Evolutionary conservation across 2,888 invertebrate species (phyloP).

Genomic region (Ptilodon capucinus): DNA sequence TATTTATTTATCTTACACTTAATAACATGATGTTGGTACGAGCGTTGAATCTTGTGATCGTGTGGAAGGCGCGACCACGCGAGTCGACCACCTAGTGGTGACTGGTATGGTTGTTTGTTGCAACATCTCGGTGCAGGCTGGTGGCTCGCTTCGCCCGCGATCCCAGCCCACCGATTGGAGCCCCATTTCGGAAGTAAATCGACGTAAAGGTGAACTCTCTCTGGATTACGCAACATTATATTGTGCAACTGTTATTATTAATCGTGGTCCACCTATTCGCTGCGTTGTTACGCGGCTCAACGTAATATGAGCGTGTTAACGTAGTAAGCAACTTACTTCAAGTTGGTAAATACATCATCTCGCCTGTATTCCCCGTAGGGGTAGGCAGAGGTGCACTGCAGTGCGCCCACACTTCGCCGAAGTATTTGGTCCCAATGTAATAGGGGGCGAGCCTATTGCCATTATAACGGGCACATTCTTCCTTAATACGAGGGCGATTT

Average conservation of each 20-base stretch:
- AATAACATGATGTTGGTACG: slow-evolving; percentile 35
- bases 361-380: too few relatives aligned
- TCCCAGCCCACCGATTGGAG: slow-evolving; percentile 36
- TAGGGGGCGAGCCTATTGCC: too few relatives aligned
- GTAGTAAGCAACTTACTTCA: not conserved
- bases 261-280: slow-evolving; percentile 11
- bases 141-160: slow-evolving; percentile 19
- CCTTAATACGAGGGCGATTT: too few relatives aligned
- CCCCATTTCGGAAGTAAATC: slow-evolving; percentile 70
- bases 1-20: slow-evolving; percentile 10
- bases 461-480: too few relatives aligned
- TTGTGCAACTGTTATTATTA: slow-evolving; percentile 55
- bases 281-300: slow-evolving; percentile 7
- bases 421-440: too few relatives aligned
- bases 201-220: slow-evolving; percentile 59
- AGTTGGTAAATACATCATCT: too few relatives aligned
- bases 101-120: slow-evolving; percentile 56
- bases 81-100: slow-evolving; percentile 66
- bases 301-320: not conserved
- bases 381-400: too few relatives aligned
- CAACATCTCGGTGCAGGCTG: slow-evolving; percentile 45
- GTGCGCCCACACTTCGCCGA: too few relatives aligned
- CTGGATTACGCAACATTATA: slow-evolving; percentile 61
- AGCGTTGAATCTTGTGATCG: slow-evolving; percentile 14
- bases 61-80: slow-evolving; percentile 57